Percentiles rank a stretch among this genome's conserved stretches.
Evolutionary conservation across 2,113 vertebrate species (phyloP).

Genomic region (Rhinoderma darwinii): DNA sequence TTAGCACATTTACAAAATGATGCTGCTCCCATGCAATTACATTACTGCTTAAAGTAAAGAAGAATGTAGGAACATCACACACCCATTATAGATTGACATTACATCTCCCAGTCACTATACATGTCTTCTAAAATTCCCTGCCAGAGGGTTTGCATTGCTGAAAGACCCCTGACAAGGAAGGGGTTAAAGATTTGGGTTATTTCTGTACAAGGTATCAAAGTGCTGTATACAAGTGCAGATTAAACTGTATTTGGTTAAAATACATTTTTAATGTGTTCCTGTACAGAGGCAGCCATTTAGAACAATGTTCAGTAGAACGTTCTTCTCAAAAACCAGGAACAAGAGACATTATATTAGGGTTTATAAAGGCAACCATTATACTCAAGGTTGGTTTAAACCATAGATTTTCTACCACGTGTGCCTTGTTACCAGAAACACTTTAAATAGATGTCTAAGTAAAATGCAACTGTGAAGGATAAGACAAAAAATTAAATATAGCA

Average conservation of each 20-base stretch:
- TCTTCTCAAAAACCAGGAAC: background rate
- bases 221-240: conserved; percentile 34
- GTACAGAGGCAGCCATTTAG: background rate
- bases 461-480: background rate
- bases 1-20: background rate
- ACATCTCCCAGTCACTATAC: background rate
- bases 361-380: background rate
- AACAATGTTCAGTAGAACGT: background rate
- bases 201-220: conserved; percentile 26
- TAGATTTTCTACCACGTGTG: background rate
- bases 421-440: background rate
- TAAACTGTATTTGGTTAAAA: background rate
- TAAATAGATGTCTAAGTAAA: background rate
- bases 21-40: background rate
- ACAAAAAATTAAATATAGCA: background rate
- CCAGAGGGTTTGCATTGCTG: background rate
- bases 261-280: background rate
- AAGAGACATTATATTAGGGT: too few relatives aligned
- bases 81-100: background rate
- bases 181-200: background rate
- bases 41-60: background rate
- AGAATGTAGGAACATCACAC: background rate
- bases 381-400: background rate
- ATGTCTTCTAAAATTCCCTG: background rate
- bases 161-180: conserved; percentile 4